Evolutionary conservation across 2,113 vertebrate species (phyloP), one percentile per base, ranked within the genome.

Genomic region (Stegostoma tigrinum): DNA sequence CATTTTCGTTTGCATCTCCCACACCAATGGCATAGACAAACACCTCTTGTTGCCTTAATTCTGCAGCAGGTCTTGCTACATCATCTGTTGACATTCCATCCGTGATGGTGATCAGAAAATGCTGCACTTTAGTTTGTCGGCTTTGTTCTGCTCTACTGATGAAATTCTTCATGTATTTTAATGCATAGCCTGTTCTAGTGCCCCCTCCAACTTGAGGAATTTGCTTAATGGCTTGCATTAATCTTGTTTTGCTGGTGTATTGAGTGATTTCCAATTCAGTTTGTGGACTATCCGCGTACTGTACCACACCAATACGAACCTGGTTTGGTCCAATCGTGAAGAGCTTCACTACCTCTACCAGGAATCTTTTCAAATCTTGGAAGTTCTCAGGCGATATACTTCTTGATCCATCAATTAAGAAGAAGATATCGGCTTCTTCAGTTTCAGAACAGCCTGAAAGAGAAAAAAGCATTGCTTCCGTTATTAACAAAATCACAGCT

Each of bases 401-500:
- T 55, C 97, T 97, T 0, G 98, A 99, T 0, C 98, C 97, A 96
- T 98, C 98, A 3, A 99, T 97, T 15, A 99, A 96, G 96, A 99
- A 99, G 97, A 98, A 98, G 90, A 98, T 98, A 68, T 98, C 98
- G 0, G 98, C 98, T 97, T 98, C 98, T 90, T 98, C 97, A 0
- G 97, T 97, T 23, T 98, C 96, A 19, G 96, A 4, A 21, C 98
- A 99, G 19, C 96, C 98, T 99, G 66, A 0, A 72, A 64, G 95
- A 93, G 93, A 27, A n/a, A 95, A 17, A 0, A 48, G 66, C 45
- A 96, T 27, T 34, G 42, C 24, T 48, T 70, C 21, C 72, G 45
- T 45, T 72, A 52, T 14, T 52, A 23, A 7, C 75, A 61, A 61
- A 61, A 61, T 1, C 55, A 70, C 67, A 95, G 38, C 52, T 10